These are phyloP conservation scores for Pachliopta kotzebuea DNA, from an alignment of 2,888 invertebrate genomes.

Conservation along the genomic window DNA sequence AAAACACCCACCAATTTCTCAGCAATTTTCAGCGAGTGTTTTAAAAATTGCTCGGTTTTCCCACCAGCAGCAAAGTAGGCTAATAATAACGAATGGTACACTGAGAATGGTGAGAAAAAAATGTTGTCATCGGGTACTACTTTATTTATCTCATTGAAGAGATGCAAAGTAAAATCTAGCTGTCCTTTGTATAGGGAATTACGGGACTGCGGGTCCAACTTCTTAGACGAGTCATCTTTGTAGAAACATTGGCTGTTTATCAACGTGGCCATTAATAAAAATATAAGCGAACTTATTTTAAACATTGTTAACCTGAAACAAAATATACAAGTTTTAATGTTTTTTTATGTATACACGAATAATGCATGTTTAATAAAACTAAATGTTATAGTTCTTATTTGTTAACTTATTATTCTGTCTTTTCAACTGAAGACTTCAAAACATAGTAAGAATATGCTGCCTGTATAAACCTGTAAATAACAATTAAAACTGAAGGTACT, in stretches of 20 bases:
- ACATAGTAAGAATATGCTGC: no score
- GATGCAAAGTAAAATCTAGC: conserved; percentile 85
- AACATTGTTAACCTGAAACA: conserved; percentile 57
- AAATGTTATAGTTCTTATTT: no score
- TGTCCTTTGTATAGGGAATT: conserved; percentile 65
- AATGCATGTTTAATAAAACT: no score
- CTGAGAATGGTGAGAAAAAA: conserved; percentile 94
- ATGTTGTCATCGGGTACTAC: conserved; percentile 86
- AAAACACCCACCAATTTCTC: conserved; percentile 71
- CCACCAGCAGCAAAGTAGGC: conserved; percentile 89
- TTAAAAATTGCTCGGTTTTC: conserved; percentile 84
- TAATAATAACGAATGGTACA: conserved; percentile 88
- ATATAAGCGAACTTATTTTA: conserved; percentile 45
- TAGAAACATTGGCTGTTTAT: conserved; percentile 68
- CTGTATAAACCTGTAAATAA: no score
- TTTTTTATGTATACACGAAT: background rate
- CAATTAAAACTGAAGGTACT: no score
- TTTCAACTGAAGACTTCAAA: no score
- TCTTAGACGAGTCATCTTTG: conserved; percentile 68
- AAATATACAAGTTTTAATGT: conserved; percentile 13
- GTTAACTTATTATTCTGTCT: no score
- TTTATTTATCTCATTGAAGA: conserved; percentile 84
- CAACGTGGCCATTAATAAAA: conserved; percentile 47
- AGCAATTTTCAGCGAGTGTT: conserved; percentile 82
- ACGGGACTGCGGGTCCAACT: conserved; percentile 62